Conservation (phyloP, 2,888 invertebrate species). For the Nyleta sp. region DNA sequence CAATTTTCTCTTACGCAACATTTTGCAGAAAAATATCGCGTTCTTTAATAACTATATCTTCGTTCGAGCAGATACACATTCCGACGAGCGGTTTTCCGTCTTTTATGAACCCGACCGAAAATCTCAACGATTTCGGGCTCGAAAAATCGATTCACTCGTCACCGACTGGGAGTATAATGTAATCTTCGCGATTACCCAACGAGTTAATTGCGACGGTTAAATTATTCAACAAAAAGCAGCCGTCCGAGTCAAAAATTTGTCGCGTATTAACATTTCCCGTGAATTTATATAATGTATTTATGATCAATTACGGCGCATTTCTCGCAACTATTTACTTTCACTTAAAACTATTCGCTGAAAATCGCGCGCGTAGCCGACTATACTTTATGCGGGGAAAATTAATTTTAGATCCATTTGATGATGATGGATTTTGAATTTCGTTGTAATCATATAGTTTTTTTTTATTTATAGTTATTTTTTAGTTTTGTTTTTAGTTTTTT, state of each 20-base stretch:
- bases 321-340: conserved; percentile 44
- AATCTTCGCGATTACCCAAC: conserved; percentile 9
- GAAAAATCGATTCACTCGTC: background rate
- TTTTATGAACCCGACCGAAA: no score
- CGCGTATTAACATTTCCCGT: conserved; percentile 22
- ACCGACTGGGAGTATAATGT: background rate
- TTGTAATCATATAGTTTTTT: no score
- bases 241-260: conserved; percentile 16
- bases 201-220: background rate
- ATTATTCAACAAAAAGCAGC: conserved; percentile 28
- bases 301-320: conserved; percentile 49
- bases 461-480: no score
- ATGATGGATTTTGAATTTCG: no score
- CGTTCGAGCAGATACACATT: background rate
- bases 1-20: conserved; percentile 43
- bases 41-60: conserved; percentile 27
- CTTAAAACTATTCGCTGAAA: conserved; percentile 15
- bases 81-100: background rate
- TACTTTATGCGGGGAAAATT: no score
- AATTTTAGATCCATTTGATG: no score
- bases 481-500: no score
- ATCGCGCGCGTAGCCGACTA: no score
- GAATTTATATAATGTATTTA: conserved; percentile 52
- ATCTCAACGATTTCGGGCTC: no score
- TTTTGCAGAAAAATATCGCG: conserved; percentile 12